Percentiles rank a stretch among this genome's conserved stretches.
phyloP scores from a whole-genome alignment of 2,797 vertebrate genomes.

The Neomorphus geoffroyi region DNA sequence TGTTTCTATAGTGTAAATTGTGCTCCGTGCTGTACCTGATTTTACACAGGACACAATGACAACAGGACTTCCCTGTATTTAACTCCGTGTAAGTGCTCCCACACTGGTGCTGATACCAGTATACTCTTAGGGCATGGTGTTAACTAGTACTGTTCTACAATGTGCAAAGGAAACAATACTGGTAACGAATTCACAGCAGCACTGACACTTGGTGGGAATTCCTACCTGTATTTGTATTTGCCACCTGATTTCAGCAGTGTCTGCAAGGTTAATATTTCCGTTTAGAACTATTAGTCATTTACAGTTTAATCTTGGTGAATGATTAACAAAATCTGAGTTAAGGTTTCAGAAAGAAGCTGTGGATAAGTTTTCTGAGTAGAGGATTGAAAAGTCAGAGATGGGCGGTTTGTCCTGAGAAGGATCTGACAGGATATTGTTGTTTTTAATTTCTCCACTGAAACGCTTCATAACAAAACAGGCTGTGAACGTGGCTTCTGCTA shows the following conservation, averaged over 20 bases:
- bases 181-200: neutral
- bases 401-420: neutral
- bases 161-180: neutral
- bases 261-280: neutral
- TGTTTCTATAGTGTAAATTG: neutral
- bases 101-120: neutral
- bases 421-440: neutral
- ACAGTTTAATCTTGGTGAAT: constrained; percentile 20
- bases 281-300: neutral
- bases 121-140: neutral
- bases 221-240: neutral
- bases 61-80: neutral
- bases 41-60: neutral
- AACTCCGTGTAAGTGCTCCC: neutral
- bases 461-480: neutral
- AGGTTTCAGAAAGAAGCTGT: neutral
- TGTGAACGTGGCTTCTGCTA: neutral
- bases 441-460: neutral
- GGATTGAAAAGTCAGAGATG: neutral
- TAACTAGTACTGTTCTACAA: neutral
- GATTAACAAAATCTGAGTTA: constrained; percentile 42
- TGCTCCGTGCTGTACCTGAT: neutral
- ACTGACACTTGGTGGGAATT: neutral
- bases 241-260: neutral
- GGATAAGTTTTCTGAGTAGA: neutral